Conservation (phyloP, 1,140 invertebrate species). For the Battus philenor region DNA sequence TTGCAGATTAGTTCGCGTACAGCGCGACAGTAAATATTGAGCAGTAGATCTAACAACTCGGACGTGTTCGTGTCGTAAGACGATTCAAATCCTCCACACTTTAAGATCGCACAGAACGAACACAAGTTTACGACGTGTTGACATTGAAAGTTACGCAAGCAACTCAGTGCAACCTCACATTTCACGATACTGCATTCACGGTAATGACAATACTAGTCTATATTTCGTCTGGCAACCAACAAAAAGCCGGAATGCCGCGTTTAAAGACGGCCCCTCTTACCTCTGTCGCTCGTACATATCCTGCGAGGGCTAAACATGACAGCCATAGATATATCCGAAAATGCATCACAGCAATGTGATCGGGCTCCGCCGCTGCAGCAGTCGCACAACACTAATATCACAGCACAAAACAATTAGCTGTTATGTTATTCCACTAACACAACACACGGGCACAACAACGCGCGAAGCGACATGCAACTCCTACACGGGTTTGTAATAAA, state of each 20-base stretch:
- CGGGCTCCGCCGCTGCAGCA: conserved; percentile 43
- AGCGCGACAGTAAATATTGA: conserved; percentile 49
- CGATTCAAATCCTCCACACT: too few species aligned
- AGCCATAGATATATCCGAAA: conserved; percentile 76
- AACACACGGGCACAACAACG: conserved; percentile 55
- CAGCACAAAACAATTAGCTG: conserved; percentile 64
- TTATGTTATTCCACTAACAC: conserved; percentile 70
- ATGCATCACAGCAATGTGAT: conserved; percentile 72
- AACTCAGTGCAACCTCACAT: conserved; percentile 30
- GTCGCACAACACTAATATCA: conserved; percentile 65
- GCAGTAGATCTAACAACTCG: conserved; percentile 24
- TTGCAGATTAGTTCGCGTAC: conserved; percentile 55
- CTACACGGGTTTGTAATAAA: conserved; percentile 60
- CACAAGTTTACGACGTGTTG: conserved; percentile 44
- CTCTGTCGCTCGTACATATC: conserved; percentile 75
- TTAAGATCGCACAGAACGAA: conserved; percentile 9
- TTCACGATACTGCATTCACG: conserved; percentile 27
- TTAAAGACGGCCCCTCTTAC: conserved; percentile 71
- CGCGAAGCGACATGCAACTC: conserved; percentile 55
- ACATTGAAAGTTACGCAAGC: conserved; percentile 75
- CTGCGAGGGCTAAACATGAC: conserved; percentile 74
- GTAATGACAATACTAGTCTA: conserved; percentile 38
- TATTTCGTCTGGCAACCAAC: conserved; percentile 34
- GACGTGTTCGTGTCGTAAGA: conserved; percentile 29
- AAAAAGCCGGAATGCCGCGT: conserved; percentile 67